Conservation (phyloP, 2,888 invertebrate species). For the Euspilapteryx auroguttella region DNA sequence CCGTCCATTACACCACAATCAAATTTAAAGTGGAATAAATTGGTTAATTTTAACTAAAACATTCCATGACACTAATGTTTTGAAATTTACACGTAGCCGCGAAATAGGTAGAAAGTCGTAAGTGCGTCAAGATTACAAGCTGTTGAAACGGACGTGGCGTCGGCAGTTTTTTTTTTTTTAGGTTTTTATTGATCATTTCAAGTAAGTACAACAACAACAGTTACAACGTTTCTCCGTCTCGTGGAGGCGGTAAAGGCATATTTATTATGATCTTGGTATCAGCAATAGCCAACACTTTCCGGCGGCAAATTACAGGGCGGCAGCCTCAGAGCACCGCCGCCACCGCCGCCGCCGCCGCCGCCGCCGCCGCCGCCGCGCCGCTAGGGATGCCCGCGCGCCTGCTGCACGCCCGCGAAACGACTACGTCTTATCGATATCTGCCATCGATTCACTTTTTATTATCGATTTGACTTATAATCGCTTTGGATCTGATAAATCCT, state of each 20-base stretch:
- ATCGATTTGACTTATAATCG: slow-evolving; percentile 4
- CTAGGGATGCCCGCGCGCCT: slow-evolving; percentile 31
- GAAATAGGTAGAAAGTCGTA: slow-evolving; percentile 10
- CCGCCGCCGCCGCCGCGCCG: slow-evolving; percentile 15
- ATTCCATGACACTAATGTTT: slow-evolving; percentile 20
- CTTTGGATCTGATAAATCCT: neutral
- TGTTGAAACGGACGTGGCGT: slow-evolving; percentile 4
- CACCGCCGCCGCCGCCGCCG: too few species aligned
- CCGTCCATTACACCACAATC: slow-evolving; percentile 7
- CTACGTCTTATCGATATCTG: slow-evolving; percentile 37
- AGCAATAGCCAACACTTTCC: slow-evolving; percentile 59
- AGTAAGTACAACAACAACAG: too few species aligned
- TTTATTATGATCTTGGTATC: slow-evolving; percentile 61
- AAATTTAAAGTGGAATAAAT: slow-evolving; percentile 11
- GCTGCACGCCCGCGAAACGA: slow-evolving; percentile 10
- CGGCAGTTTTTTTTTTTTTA: neutral
- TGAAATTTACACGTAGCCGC: slow-evolving; percentile 22
- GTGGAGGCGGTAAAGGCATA: slow-evolving; percentile 59
- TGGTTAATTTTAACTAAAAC: slow-evolving; percentile 16
- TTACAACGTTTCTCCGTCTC: slow-evolving; percentile 5
- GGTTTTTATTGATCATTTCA: too few species aligned
- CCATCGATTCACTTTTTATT: slow-evolving; percentile 4
- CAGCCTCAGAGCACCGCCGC: slow-evolving; percentile 36
- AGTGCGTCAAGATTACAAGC: slow-evolving; percentile 5
- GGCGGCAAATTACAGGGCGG: slow-evolving; percentile 62